A percentile compares a stretch with the other conserved stretches of the same genome.
Conservation (phyloP, 2,113 vertebrate genomes). For the Callionymus lyra region DNA sequence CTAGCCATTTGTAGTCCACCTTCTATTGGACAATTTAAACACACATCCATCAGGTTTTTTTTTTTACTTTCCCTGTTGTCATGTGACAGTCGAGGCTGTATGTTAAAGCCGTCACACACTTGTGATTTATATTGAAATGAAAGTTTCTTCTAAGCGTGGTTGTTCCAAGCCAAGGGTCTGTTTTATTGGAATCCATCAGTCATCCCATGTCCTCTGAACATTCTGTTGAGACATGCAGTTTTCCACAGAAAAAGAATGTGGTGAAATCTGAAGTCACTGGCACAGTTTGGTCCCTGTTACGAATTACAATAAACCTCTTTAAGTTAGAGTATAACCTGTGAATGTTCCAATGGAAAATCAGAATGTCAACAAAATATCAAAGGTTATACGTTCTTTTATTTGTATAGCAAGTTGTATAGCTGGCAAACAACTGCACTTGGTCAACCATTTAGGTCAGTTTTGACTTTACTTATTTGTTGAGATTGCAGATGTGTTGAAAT, state of each 20-base stretch:
- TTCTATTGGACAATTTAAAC: constrained; percentile 24
- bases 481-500: no score
- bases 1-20: constrained; percentile 24
- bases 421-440: no score
- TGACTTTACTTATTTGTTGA: no score
- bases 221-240: constrained; percentile 1
- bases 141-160: constrained; percentile 11
- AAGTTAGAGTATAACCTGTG: no score
- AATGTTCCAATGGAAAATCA: no score
- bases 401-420: no score
- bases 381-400: no score
- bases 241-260: neutral
- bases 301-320: no score
- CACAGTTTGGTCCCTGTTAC: no score
- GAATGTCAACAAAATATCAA: no score
- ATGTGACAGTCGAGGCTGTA: constrained; percentile 13
- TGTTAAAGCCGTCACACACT: constrained; percentile 31
- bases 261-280: no score
- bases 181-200: constrained; percentile 49
- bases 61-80: constrained; percentile 4
- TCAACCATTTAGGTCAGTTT: no score
- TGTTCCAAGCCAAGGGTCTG: constrained; percentile 23
- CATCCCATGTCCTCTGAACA: constrained; percentile 14
- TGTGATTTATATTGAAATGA: constrained; percentile 30
- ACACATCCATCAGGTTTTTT: constrained; percentile 20